phyloP scores from a whole-genome alignment of 2,113 vertebrate genomes.

The Anser brachyrhynchus region DNA sequence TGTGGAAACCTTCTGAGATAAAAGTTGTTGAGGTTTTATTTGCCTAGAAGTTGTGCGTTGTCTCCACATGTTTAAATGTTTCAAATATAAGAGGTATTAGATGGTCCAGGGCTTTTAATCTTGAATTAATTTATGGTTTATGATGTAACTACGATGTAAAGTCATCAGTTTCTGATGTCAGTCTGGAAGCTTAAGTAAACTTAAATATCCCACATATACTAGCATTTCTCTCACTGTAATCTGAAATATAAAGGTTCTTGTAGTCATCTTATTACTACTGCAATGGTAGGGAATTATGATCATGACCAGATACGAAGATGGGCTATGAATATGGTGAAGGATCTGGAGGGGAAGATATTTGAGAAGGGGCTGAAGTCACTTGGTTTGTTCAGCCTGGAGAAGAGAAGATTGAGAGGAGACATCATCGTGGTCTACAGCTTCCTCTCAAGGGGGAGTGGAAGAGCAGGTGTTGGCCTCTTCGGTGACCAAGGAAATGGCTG shows the following conservation, averaged over 20 bases:
- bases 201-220: neutral
- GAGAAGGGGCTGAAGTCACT: too few species aligned
- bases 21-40: neutral
- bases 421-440: too few species aligned
- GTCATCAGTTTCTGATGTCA: accelerated
- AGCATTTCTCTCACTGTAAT: neutral
- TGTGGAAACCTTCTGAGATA: neutral
- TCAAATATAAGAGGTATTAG: neutral
- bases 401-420: too few species aligned
- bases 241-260: neutral
- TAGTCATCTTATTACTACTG: neutral
- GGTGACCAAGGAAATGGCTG: too few species aligned
- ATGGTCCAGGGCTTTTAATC: neutral
- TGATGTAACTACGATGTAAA: neutral
- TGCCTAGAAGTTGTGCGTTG: neutral
- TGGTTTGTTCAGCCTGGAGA: too few species aligned
- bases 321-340: too few species aligned
- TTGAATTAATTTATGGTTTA: neutral
- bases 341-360: too few species aligned
- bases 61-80: neutral
- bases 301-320: too few species aligned
- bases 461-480: too few species aligned
- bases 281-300: neutral
- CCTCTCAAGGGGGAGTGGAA: too few species aligned
- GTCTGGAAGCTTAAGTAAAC: neutral